Evolutionary conservation across 1,140 invertebrate genomes (phyloP), one percentile per base, ranked within the genome.

Genomic region (Nylanderia fulva): DNA sequence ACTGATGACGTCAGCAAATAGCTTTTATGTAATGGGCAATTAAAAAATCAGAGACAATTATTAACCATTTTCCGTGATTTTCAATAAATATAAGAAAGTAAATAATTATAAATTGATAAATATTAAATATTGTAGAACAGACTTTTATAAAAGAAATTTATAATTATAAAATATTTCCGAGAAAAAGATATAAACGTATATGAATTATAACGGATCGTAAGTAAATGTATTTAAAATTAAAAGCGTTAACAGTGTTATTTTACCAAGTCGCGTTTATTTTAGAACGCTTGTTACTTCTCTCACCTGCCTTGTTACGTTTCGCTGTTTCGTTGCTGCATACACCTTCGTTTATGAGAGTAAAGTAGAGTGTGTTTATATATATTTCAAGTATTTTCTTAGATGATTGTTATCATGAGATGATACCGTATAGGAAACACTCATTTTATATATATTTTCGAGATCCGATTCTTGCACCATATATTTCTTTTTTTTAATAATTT

Each of bases 251-350:
- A n/a, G 1, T 21, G 27, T 42, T 6, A 24, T 36, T 27, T 15
- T 27, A 39, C 8, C 18, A 45, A 36, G 39, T 48, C 27, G 1
- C 0, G 11, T 77, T n/a, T 18, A 63, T 33, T 21, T 21, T 61
- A 33, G 0, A 86, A 63, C 52, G 42, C 42, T 84, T 29, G 9
- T 71, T 36, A 15, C 15, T 87, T 88, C 74, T 88, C 82, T 88
- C 61, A 88, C 83, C 86, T 80, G 21, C 9, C 48, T 75, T 54
- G 33, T 61, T 36, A 80, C 60, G 85, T 39, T 24, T 75, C 54
- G 29, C 29, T 60, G 24, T 21, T 58, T n/a, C 39, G 1, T 45
- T n/a, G 45, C 15, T 69, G 45, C 27, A 8, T 61, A 21, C 18
- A 29, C 60, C 24, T 18, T 60, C 52, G 27, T 68, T 60, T 27